Evolutionary conservation across 2,888 invertebrate genomes (phyloP).

Genomic region (Sphaerophoria rueppellii): DNA sequence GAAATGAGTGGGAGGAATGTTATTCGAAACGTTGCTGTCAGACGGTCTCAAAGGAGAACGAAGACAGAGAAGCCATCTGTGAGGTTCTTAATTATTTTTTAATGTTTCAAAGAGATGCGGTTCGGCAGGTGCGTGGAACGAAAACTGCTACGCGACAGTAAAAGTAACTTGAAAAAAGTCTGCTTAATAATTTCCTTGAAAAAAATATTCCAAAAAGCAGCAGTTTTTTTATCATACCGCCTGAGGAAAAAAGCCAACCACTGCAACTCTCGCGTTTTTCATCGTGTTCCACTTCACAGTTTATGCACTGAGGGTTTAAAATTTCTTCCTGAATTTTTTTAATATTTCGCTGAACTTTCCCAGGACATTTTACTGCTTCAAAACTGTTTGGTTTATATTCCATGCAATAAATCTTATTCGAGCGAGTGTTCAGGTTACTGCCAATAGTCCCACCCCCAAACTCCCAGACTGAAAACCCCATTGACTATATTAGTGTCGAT

Average conservation of each 20-base stretch:
- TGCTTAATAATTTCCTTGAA: background rate
- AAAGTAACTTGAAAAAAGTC: background rate
- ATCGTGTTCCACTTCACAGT: conserved; percentile 27
- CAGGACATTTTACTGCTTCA: conserved; percentile 31
- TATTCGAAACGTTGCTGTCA: background rate
- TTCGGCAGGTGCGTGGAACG: conserved; percentile 9
- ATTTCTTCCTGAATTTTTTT: conserved; percentile 7
- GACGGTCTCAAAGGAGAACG: conserved; percentile 14
- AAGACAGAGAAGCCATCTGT: conserved; percentile 47
- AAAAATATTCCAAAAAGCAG: background rate
- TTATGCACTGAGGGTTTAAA: conserved; percentile 13
- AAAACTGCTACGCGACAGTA: background rate
- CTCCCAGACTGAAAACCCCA: conserved; percentile 6
- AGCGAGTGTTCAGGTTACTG: conserved; percentile 46
- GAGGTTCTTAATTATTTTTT: conserved; percentile 65
- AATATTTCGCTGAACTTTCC: conserved; percentile 56
- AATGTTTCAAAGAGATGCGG: conserved; percentile 27
- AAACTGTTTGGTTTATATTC: conserved; percentile 33
- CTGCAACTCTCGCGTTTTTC: conserved; percentile 2
- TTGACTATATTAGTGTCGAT: conserved; percentile 57
- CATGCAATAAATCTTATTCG: conserved; percentile 63
- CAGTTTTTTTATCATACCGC: background rate
- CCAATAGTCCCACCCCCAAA: conserved; percentile 35
- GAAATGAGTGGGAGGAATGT: background rate
- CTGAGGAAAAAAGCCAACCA: background rate